Conservation (phyloP, 1,140 invertebrate species). For the Drosophila fuyamai region DNA sequence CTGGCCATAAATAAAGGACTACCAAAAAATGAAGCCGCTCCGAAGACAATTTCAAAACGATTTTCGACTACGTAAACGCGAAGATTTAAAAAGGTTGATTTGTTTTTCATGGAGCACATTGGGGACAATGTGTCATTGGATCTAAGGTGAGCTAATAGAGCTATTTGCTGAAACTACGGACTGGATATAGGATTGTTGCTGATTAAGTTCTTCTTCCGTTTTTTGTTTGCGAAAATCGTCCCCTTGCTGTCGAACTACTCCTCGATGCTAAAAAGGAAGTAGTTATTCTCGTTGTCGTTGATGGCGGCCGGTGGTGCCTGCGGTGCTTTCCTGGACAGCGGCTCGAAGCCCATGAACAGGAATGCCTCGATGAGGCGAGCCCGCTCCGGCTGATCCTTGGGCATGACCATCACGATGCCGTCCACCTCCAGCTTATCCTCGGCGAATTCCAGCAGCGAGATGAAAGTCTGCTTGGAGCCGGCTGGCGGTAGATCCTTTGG, state of each 20-base stretch:
- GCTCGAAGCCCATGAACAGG: constrained; percentile 97
- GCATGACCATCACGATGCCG: constrained; percentile 89
- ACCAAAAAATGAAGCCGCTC: constrained; percentile 34
- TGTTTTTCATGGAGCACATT: constrained; percentile 64
- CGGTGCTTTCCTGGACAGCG: constrained; percentile 92
- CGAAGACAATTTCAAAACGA: constrained; percentile 49
- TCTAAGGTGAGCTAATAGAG: constrained; percentile 5
- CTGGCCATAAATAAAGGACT: constrained; percentile 54
- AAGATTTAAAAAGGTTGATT: constrained; percentile 31
- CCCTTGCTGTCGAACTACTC: constrained; percentile 62
- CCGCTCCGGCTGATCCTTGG: constrained; percentile 93
- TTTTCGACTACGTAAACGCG: constrained; percentile 40
- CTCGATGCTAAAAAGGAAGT: constrained; percentile 82
- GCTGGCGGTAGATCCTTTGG: constrained; percentile 93
- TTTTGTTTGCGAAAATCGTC: constrained; percentile 47
- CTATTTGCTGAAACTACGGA: constrained; percentile 36
- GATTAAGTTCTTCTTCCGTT: constrained; percentile 4
- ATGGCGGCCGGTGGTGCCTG: constrained; percentile 87
- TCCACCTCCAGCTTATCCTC: constrained; percentile 95
- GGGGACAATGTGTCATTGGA: constrained; percentile 64
- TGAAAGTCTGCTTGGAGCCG: constrained; percentile 96
- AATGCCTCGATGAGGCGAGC: constrained; percentile 95
- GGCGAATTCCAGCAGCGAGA: constrained; percentile 96
- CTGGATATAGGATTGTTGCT: constrained; percentile 15
- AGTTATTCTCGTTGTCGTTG: constrained; percentile 78